Base-by-base conservation (phyloP, 2,797 vertebrate species). In the Dipus sagitta region DNA sequence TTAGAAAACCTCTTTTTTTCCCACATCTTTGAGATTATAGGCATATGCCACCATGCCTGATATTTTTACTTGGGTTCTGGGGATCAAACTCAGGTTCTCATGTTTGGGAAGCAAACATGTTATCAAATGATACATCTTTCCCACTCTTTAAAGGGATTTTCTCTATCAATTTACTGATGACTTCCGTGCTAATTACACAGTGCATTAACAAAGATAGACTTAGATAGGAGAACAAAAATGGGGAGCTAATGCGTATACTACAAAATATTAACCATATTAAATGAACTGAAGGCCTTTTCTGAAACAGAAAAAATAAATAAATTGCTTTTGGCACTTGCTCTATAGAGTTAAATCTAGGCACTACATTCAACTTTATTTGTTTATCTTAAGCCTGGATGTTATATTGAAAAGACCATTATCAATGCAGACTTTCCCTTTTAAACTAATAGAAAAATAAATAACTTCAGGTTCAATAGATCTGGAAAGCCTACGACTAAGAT, bases 381-480 rank as follows among this genome's bases (percentile, higher is more conserved):
- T 47, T 86, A 15, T 60, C 18, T 68, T 8, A 79, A 72, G 79
- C 26, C 13, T 82, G 47, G 26, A 71, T 12, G 70, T 89, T 52
- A 80, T 74, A n/a, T 64, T 93, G 38, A 62, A 93, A 91, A 88
- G 4, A 47, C 9, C 28, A 72, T 95, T 94, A 62, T 83, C 64
- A 92, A 76, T 26, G 95, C 1, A 92, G 47, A 87, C 65, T 88
- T 93, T 81, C 88, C 75, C 77, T 93, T 94, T 84, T 92, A 80
- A 95, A 83, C 34, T 88, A 96, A 94, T 20, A 82, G 89, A 90
- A 96, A 87, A 94, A 92, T 79, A 95, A 90, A 80, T 62, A 86
- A 86, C 67, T 91, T 90, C 72, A 92, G 85, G 93, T 95, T 96
- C 92, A 96, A 95, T 90, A 78, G 86, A 92, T 88, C 62, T 65